phyloP scores from a whole-genome alignment of 2,113 vertebrate species.

The Hemiscyllium ocellatum region DNA sequence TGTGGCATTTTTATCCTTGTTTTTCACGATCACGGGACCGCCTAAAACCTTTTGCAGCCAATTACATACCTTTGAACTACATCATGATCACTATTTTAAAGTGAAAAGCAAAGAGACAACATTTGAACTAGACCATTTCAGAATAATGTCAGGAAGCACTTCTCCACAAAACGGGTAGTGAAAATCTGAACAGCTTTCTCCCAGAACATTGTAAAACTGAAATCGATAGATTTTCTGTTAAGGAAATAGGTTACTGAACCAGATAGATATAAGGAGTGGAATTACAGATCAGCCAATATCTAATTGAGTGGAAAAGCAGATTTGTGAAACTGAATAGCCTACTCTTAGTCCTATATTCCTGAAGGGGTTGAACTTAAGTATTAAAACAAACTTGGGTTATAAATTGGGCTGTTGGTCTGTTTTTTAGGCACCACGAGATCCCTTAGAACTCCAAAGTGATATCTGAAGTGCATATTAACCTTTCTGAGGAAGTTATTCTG shows the following conservation, averaged over 20 bases:
- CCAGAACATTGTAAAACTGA: neutral
- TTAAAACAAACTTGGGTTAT: no score
- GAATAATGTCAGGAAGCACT: neutral
- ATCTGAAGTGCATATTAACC: no score
- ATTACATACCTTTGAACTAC: neutral
- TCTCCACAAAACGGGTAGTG: neutral
- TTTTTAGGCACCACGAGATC: no score
- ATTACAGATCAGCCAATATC: neutral
- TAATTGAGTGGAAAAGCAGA: neutral
- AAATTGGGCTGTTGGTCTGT: no score
- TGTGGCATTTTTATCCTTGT: neutral
- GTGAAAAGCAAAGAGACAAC: neutral
- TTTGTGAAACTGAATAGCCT: neutral
- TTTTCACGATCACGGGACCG: neutral
- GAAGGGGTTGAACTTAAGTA: no score
- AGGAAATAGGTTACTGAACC: neutral
- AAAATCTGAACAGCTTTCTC: neutral
- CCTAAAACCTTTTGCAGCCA: neutral
- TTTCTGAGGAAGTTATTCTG: no score
- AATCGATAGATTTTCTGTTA: neutral
- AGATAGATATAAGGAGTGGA: neutral
- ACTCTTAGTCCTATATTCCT: no score
- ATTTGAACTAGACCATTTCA: neutral
- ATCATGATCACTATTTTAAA: neutral
- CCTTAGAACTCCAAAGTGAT: no score